Base-by-base conservation (phyloP, 2,797 vertebrate species). In the Trichosurus vulpecula region DNA sequence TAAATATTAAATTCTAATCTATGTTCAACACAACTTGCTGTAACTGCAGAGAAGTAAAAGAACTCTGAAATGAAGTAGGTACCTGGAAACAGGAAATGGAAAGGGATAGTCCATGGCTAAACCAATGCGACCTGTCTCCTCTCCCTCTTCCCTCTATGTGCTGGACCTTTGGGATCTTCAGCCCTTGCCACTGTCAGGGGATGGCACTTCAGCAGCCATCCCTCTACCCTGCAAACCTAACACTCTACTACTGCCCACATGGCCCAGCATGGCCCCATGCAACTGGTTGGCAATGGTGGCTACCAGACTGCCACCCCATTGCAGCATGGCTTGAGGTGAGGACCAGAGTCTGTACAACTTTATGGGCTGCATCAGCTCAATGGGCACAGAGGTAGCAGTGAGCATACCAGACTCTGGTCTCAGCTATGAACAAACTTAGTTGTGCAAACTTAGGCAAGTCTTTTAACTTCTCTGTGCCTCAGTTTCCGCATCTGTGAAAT, bases 1-100 rank as follows among this genome's bases (percentile, higher is more conserved):
- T 96, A 94, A 93, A 94, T 96, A 95, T 96, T 97, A 95, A 93
- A 93, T 96, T 95, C 4, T 51, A 93, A 95, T 92, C 5, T 96
- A 10, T 47, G 54, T 93, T 93, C 53, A 93, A 92, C 92, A 87
- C 55, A 95, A 74, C 6, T 35, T 61, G 92, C 89, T 94, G 16
- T 81, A 90, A 94, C 12, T 95, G 2, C 35, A 57, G 35, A 94
- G 41, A 66, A 93, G 90, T 11, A 66, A 54, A 96, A 96, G 54
- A 96, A 81, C 66, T 81, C 66, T 81, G 66, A 81, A 94, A 87
- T 54, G 10, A 96, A 94, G 35, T 54, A 66, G 47, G 31, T 53
- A 41, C 30, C 29, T 93, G 91, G 92, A 81, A 61, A 2, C 27
- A 93, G 16, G 92, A 12, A 89, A n/a, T 47, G n/a, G 19, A 81